These are phyloP conservation scores for Globodera rostochiensis DNA, from an alignment of 1,140 invertebrate species.

Conservation along the genomic window DNA sequence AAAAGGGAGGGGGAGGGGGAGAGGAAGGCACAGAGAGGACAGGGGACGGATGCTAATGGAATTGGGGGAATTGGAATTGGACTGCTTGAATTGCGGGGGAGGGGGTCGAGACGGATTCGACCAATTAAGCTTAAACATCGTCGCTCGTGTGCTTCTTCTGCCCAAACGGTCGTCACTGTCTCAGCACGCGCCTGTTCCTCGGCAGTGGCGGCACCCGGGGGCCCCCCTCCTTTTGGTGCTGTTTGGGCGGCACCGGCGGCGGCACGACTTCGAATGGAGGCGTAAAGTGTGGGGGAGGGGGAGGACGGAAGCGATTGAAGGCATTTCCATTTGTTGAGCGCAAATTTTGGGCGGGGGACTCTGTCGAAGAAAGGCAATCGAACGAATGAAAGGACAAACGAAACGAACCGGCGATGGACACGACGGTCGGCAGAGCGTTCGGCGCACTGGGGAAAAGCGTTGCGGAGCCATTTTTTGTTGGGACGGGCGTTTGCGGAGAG, in stretches of 20 bases:
- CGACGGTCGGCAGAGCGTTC: background rate
- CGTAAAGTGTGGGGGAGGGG: background rate
- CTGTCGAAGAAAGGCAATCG: too few species aligned
- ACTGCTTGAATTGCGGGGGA: too few species aligned
- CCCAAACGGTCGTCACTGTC: background rate
- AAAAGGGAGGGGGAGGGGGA: background rate
- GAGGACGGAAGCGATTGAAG: background rate
- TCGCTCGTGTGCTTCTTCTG: background rate
- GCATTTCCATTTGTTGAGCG: background rate
- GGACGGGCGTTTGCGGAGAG: background rate
- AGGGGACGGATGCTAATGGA: background rate
- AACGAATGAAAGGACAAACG: too few species aligned
- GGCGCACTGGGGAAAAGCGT: background rate
- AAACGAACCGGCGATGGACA: background rate
- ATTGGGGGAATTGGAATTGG: background rate
- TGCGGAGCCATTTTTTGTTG: background rate
- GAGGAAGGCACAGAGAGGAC: background rate
- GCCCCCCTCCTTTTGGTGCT: background rate
- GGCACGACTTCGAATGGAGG: background rate
- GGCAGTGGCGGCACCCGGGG: background rate
- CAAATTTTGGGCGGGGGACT: background rate
- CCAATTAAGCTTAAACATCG: background rate
- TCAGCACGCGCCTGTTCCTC: background rate
- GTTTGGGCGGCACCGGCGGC: conserved; percentile 6
- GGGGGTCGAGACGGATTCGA: background rate